phyloP scores from a whole-genome alignment of 2,113 vertebrate species.

The Phalacrocorax aristotelis region DNA sequence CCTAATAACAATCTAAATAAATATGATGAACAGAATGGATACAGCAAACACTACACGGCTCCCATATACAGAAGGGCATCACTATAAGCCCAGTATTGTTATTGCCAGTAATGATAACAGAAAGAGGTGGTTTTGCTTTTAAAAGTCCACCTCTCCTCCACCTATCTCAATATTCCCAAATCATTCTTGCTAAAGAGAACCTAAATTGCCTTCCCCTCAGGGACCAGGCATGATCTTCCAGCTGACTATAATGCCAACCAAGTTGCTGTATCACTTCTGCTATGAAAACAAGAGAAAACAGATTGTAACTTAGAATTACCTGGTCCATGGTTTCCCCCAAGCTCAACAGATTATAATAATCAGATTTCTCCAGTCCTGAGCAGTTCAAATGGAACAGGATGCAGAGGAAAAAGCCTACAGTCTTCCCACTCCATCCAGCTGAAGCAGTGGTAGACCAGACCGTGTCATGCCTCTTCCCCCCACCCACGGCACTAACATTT shows the following conservation, averaged over 20 bases:
- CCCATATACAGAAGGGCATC: neutral
- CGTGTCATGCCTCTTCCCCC: fast-evolving
- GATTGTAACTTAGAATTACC: neutral
- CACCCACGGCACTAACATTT: too few relatives aligned
- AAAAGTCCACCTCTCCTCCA: neutral
- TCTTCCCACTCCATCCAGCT: neutral
- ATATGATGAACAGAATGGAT: neutral
- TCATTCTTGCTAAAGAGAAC: neutral
- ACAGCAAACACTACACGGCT: neutral
- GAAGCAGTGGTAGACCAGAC: neutral
- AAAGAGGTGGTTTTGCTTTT: neutral
- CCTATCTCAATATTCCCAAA: neutral
- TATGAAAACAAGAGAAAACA: neutral
- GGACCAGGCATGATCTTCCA: neutral
- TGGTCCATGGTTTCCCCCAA: neutral
- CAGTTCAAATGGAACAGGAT: neutral
- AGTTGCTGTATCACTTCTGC: neutral
- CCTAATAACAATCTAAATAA: neutral
- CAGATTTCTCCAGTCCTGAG: neutral
- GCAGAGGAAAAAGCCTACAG: neutral
- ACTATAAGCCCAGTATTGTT: neutral
- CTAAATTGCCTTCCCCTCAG: neutral
- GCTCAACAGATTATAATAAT: neutral
- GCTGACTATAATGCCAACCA: neutral
- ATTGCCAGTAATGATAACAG: neutral